Conservation (phyloP, 2,888 invertebrate species). For the Alloscopus bannaensis region DNA sequence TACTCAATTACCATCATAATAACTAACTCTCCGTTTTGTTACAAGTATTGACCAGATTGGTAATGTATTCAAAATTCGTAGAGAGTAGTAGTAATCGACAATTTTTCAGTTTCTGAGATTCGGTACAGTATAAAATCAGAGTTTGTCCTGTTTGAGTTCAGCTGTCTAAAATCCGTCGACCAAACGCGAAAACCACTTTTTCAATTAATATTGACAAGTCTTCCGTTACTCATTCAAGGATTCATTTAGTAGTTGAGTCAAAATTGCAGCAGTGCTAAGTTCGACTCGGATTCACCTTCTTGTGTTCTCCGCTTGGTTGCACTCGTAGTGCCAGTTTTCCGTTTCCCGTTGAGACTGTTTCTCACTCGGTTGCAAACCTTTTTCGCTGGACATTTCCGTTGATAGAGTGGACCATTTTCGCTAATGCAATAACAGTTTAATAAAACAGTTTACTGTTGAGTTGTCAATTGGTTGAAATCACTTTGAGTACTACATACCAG, state of each 20-base stretch:
- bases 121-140: no score
- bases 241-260: no score
- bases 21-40: no score
- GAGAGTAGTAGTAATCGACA: no score
- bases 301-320: no score
- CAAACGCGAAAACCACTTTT: slow-evolving; percentile 41
- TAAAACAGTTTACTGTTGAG: slow-evolving; percentile 32
- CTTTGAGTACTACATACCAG: slow-evolving; percentile 21
- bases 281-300: no score
- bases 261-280: no score
- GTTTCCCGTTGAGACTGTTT: neutral
- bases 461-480: slow-evolving; percentile 41
- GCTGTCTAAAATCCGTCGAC: slow-evolving; percentile 41
- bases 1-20: no score
- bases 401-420: slow-evolving; percentile 38
- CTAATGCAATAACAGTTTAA: slow-evolving; percentile 61
- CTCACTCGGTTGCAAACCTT: no score
- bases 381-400: neutral
- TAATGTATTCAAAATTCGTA: slow-evolving; percentile 11
- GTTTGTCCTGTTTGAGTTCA: no score
- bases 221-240: slow-evolving; percentile 35
- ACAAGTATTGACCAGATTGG: neutral
- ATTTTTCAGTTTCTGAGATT: no score
- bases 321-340: neutral
- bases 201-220: slow-evolving; percentile 40